phyloP scores from a whole-genome alignment of 2,888 invertebrate species.

The Chymomyza amoena region DNA sequence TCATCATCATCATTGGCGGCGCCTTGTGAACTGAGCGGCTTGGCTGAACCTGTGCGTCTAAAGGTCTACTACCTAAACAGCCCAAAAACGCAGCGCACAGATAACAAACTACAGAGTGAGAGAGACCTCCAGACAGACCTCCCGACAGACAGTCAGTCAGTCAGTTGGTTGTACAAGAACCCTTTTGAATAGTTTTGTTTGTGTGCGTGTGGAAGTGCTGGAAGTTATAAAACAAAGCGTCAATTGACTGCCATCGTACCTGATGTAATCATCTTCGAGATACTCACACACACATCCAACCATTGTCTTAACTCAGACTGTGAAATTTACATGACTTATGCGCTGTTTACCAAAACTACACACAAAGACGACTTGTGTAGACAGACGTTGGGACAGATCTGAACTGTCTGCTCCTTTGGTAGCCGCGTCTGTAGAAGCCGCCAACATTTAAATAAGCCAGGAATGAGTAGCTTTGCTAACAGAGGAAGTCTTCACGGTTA shows the following conservation, averaged over 20 bases:
- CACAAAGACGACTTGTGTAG: not conserved
- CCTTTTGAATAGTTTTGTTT: not conserved
- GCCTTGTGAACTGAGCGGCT: constrained; percentile 61
- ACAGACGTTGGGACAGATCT: not conserved
- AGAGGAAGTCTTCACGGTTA: constrained; percentile 33
- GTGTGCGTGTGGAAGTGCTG: constrained; percentile 14
- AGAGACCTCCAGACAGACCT: not conserved
- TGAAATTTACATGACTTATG: constrained; percentile 48
- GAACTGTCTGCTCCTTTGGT: constrained; percentile 22
- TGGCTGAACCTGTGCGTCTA: constrained; percentile 22
- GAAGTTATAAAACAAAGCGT: constrained; percentile 71
- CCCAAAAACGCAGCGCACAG: constrained; percentile 45
- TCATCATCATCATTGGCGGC: constrained; percentile 43
- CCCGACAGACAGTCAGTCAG: not conserved
- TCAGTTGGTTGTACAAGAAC: not conserved
- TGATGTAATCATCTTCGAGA: constrained; percentile 39
- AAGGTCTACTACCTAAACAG: constrained; percentile 64
- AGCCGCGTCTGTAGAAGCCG: constrained; percentile 39
- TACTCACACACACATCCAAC: not conserved
- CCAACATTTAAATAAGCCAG: constrained; percentile 11
- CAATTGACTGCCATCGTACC: constrained; percentile 63
- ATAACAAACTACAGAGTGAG: constrained; percentile 16
- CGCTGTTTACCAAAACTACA: constrained; percentile 25
- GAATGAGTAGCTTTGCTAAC: constrained; percentile 10
- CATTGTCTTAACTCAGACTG: constrained; percentile 7